A percentile compares a stretch with the other conserved stretches of the same genome.
Evolutionary conservation across 2,888 invertebrate genomes (phyloP).

Genomic region (Oxystoma pomonae): DNA sequence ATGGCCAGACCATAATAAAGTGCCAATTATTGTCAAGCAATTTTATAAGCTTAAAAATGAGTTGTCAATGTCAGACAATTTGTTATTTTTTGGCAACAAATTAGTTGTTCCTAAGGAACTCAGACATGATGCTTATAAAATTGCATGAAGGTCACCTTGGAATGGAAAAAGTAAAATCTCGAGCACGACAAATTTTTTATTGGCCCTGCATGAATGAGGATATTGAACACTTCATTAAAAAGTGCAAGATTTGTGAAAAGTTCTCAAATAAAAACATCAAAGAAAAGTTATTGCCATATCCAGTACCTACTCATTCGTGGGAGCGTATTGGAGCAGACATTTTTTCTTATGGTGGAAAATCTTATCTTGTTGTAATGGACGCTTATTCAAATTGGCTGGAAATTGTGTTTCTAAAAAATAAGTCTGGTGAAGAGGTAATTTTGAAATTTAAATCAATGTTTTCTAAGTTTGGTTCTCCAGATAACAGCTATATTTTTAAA

Average conservation of each 20-base stretch:
- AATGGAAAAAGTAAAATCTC: conserved; percentile 14
- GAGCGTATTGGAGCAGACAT: neutral
- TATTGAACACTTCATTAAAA: no score
- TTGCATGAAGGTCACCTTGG: conserved; percentile 18
- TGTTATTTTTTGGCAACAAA: conserved; percentile 3
- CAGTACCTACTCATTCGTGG: neutral
- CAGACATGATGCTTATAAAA: conserved; percentile 7
- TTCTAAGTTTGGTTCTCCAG: neutral
- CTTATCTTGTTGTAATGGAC: no score
- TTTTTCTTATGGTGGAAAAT: no score
- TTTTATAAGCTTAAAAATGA: conserved; percentile 6
- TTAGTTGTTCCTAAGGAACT: conserved; percentile 11
- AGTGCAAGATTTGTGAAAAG: no score
- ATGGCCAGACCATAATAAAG: neutral
- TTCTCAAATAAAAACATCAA: no score
- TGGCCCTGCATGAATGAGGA: conserved; percentile 21
- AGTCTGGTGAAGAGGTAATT: no score
- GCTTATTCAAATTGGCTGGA: no score
- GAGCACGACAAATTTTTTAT: conserved; percentile 17
- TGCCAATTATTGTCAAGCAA: no score
- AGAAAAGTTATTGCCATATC: neutral
- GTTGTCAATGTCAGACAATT: neutral
- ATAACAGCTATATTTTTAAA: neutral
- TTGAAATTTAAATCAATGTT: no score
- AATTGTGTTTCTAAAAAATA: no score